Evolutionary conservation across 2,888 invertebrate genomes (phyloP).

Genomic region (Penaeus monodon): DNA sequence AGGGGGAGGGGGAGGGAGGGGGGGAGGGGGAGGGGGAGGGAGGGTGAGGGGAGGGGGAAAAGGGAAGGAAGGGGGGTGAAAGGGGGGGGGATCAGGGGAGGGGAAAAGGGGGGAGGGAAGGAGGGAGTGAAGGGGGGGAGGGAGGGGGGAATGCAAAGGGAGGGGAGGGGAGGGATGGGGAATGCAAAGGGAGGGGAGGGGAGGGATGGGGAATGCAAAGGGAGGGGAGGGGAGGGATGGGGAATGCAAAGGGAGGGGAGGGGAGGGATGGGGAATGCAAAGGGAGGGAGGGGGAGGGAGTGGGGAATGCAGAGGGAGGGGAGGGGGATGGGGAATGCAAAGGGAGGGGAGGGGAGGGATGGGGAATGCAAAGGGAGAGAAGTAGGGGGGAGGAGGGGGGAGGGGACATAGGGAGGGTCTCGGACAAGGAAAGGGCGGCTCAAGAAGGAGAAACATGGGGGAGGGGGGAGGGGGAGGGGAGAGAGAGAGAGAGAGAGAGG

Average conservation of each 20-base stretch:
- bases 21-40: neutral
- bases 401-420: neutral
- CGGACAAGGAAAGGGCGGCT: neutral
- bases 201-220: neutral
- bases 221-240: no score
- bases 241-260: no score
- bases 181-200: neutral
- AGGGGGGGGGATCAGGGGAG: neutral
- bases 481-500: neutral
- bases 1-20: neutral
- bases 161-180: neutral
- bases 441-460: neutral
- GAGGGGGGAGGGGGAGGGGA: neutral
- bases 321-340: neutral
- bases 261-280: no score
- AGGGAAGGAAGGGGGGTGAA: neutral
- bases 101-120: no score
- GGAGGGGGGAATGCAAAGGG: neutral
- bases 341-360: neutral
- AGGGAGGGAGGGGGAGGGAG: neutral
- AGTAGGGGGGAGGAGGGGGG: no score
- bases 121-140: neutral
- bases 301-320: neutral
- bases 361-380: no score
- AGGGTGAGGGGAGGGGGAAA: neutral